Evolutionary conservation across 2,113 vertebrate species (phyloP).

Genomic region (Hippocampus barbouri): DNA sequence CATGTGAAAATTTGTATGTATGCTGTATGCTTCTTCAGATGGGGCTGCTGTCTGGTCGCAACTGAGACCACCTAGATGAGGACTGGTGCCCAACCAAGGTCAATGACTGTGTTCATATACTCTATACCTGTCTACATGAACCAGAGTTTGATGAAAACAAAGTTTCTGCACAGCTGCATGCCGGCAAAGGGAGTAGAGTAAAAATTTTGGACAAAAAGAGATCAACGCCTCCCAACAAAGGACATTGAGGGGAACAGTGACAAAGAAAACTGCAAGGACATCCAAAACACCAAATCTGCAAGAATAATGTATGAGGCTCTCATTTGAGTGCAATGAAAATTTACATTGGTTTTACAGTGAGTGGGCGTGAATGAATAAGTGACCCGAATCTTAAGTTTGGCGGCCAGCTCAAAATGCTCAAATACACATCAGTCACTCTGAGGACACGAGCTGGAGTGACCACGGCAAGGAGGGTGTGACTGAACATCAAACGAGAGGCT

Average conservation of each 20-base stretch:
- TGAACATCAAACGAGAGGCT: conserved; percentile 48
- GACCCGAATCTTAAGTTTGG: conserved; percentile 54
- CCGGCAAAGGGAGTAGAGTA: too few species aligned
- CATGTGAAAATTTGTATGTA: too few species aligned
- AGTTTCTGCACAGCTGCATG: too few species aligned
- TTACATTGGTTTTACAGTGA: conserved; percentile 7
- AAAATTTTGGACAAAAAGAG: too few species aligned
- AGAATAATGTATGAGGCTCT: background rate
- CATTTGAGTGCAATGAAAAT: background rate
- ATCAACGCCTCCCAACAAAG: background rate
- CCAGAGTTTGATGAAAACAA: too few species aligned
- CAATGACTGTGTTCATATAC: too few species aligned
- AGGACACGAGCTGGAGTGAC: conserved; percentile 47
- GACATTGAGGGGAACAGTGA: background rate
- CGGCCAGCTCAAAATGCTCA: conserved; percentile 47
- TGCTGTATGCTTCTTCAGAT: too few species aligned
- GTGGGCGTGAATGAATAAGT: conserved; percentile 24
- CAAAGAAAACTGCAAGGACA: background rate
- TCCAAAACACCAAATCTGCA: conserved; percentile 3
- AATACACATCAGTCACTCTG: conserved; percentile 52
- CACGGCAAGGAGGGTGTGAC: conserved; percentile 44
- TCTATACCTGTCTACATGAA: too few species aligned
- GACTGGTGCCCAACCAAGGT: too few species aligned
- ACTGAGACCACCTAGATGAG: too few species aligned
- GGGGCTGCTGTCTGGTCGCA: too few species aligned